Conservation (phyloP, 2,888 invertebrate genomes). For the Tachina fera region DNA sequence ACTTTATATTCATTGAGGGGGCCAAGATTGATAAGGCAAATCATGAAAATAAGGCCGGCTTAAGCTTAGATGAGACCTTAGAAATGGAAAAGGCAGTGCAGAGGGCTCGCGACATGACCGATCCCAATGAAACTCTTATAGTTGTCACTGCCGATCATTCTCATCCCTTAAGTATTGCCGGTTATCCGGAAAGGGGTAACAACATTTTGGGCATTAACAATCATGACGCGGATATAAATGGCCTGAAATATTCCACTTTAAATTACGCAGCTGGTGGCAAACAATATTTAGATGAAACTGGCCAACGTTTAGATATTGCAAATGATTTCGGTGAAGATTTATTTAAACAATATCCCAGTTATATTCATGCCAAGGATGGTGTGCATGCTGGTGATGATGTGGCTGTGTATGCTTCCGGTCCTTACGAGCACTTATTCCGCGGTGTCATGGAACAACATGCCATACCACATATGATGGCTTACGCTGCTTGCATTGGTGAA, state of each 20-base stretch:
- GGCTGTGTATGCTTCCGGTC: constrained; percentile 89
- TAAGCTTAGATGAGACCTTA: constrained; percentile 90
- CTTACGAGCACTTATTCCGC: constrained; percentile 90
- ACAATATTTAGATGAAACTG: constrained; percentile 74
- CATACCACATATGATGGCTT: constrained; percentile 90
- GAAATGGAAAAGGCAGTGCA: constrained; percentile 89
- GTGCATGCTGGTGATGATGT: constrained; percentile 92
- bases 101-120: constrained; percentile 85
- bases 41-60: constrained; percentile 86
- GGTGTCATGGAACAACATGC: constrained; percentile 90
- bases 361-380: constrained; percentile 82
- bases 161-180: constrained; percentile 89
- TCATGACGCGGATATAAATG: constrained; percentile 73
- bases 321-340: constrained; percentile 11
- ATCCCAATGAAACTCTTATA: constrained; percentile 88
- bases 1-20: constrained; percentile 86
- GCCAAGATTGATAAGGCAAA: constrained; percentile 90
- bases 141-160: constrained; percentile 91
- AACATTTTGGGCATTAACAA: constrained; percentile 84
- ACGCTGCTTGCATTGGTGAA: constrained; percentile 88
- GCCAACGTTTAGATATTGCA: constrained; percentile 75
- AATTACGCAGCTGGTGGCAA: constrained; percentile 89
- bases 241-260: constrained; percentile 86
- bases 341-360: constrained; percentile 76
- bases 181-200: constrained; percentile 86